Percentiles rank a stretch among this genome's conserved stretches.
Conservation (phyloP, 2,888 invertebrate species). For the Eupithecia abbreviata region DNA sequence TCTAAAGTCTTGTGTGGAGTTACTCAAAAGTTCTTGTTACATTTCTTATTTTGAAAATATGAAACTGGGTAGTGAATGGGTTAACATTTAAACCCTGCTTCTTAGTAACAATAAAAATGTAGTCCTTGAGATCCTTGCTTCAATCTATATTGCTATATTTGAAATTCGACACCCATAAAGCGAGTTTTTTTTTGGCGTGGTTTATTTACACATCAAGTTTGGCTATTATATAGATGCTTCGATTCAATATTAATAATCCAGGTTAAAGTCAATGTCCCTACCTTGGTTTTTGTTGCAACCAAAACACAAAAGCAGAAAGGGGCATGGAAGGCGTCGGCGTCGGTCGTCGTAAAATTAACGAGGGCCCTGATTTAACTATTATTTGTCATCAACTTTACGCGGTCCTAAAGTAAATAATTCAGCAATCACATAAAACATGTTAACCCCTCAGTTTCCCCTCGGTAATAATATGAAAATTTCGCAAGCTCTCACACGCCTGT, state of each 20-base stretch:
- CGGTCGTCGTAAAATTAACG: slow-evolving; percentile 76
- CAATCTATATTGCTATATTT: no score
- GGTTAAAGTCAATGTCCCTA: not conserved
- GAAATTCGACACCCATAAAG: no score
- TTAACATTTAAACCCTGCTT: not conserved
- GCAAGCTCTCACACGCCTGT: slow-evolving; percentile 21
- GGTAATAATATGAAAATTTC: slow-evolving; percentile 32
- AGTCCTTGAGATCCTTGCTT: no score
- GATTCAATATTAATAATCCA: not conserved
- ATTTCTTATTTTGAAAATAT: not conserved
- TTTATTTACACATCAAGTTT: no score
- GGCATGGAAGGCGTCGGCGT: slow-evolving; percentile 64
- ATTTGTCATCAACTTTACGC: slow-evolving; percentile 83
- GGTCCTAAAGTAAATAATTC: slow-evolving; percentile 75
- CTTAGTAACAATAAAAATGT: not conserved
- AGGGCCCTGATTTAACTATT: slow-evolving; percentile 82
- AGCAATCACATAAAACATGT: slow-evolving; percentile 60
- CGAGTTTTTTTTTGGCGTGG: no score
- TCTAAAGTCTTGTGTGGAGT: not conserved
- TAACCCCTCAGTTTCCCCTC: slow-evolving; percentile 27
- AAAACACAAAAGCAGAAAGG: slow-evolving; percentile 37
- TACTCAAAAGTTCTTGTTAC: not conserved
- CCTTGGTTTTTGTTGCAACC: not conserved
- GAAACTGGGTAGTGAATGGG: not conserved
- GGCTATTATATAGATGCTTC: no score